Evolutionary conservation across 2,888 invertebrate species (phyloP).

Genomic region (Elmis aenea): DNA sequence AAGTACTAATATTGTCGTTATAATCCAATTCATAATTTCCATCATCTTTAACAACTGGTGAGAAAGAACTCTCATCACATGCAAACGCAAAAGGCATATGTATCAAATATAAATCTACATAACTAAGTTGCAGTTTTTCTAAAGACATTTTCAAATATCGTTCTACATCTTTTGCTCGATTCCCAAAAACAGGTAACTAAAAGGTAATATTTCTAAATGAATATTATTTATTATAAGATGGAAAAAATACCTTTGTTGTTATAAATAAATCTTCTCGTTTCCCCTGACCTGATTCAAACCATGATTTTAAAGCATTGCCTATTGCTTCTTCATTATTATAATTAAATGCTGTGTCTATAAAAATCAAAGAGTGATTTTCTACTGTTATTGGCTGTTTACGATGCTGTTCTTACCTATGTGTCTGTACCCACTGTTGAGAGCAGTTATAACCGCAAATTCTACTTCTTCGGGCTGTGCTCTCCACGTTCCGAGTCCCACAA

Average conservation of each 20-base stretch:
- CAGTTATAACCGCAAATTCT: slow-evolving; percentile 57
- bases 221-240: too few species aligned
- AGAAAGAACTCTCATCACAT: slow-evolving; percentile 51
- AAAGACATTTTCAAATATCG: slow-evolving; percentile 63
- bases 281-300: slow-evolving; percentile 60
- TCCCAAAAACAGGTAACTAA: slow-evolving; percentile 66
- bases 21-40: slow-evolving; percentile 59
- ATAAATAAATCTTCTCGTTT: slow-evolving; percentile 69
- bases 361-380: slow-evolving; percentile 3
- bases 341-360: slow-evolving; percentile 70
- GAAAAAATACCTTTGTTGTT: slow-evolving; percentile 83
- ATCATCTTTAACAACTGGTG: slow-evolving; percentile 54
- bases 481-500: slow-evolving; percentile 69
- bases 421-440: slow-evolving; percentile 66
- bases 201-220: too few species aligned
- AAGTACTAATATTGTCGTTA: slow-evolving; percentile 63
- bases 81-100: slow-evolving; percentile 70
- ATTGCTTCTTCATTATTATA: slow-evolving; percentile 75
- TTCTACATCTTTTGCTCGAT: slow-evolving; percentile 61
- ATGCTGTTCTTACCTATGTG: slow-evolving; percentile 49
- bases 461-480: slow-evolving; percentile 63
- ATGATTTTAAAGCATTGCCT: slow-evolving; percentile 62
- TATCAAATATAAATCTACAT: slow-evolving; percentile 73
- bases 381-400: not conserved
- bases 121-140: slow-evolving; percentile 58